phyloP scores from a whole-genome alignment of 2,888 invertebrate species.

The Eupithecia inturbata region DNA sequence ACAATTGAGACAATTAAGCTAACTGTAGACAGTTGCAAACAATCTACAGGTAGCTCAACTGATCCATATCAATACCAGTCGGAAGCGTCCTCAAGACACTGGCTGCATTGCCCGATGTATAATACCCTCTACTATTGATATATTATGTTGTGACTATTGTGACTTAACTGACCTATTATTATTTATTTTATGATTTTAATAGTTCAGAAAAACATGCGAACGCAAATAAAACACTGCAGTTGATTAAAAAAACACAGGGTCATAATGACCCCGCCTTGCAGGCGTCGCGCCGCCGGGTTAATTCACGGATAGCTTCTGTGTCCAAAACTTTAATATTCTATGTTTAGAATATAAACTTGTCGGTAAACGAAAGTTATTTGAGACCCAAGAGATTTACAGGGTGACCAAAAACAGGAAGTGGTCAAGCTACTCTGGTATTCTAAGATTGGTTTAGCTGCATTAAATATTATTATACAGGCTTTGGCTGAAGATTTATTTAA shows the following conservation, averaged over 20 bases:
- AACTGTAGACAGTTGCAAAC: no score
- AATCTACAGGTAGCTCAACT: no score
- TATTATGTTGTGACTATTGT: background rate
- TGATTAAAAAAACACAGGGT: background rate
- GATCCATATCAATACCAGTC: no score
- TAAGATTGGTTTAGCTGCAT: background rate
- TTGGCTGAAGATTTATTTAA: background rate
- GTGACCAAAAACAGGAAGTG: background rate
- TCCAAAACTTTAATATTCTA: background rate
- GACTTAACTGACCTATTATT: background rate
- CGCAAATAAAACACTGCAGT: background rate
- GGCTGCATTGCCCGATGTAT: no score
- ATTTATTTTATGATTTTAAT: background rate
- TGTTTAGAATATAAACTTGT: background rate
- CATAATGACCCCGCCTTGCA: background rate
- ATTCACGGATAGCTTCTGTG: background rate
- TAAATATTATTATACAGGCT: background rate
- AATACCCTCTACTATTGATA: no score
- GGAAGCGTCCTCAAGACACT: no score
- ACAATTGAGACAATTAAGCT: no score
- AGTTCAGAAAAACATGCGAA: background rate
- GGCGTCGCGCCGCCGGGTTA: no score
- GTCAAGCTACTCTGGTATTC: background rate
- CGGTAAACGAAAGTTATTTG: background rate
- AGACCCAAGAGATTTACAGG: background rate